These are phyloP conservation scores for Arbacia lixula DNA, from an alignment of 53 echinoderm and acorn worm genomes.

Conservation along the genomic window DNA sequence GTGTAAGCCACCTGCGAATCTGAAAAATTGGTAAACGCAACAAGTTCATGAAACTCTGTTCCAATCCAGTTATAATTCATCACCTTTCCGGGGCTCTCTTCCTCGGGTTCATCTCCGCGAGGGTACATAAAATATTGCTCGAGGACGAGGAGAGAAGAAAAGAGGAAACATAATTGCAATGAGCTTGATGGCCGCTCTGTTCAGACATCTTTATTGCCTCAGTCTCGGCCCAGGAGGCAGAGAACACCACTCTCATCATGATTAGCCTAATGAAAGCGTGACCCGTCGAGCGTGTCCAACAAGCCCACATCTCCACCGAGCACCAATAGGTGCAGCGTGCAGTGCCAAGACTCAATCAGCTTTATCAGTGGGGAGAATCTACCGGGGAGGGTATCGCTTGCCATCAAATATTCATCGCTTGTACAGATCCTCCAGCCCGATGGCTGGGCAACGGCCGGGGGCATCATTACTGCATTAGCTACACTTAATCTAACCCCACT, in stretches of 20 bases:
- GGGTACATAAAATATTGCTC: no score
- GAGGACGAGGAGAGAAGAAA: no score
- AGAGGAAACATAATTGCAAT: no score
- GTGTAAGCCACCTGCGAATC: no score
- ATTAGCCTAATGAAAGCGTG: slow-evolving; percentile 48
- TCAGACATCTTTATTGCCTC: slow-evolving; percentile 29
- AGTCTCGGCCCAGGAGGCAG: not conserved
- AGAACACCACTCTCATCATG: slow-evolving; percentile 15
- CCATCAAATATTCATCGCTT: slow-evolving; percentile 45
- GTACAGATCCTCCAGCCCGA: not conserved
- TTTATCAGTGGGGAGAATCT: slow-evolving; percentile 17
- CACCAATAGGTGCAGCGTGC: not conserved
- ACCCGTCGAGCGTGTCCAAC: slow-evolving; percentile 12
- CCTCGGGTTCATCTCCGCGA: no score
- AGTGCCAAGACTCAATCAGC: slow-evolving; percentile 1
- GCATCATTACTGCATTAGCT: slow-evolving; percentile 41
- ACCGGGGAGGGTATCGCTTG: slow-evolving; percentile 18
- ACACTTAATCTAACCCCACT: slow-evolving; percentile 47
- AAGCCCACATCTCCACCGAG: not conserved
- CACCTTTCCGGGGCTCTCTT: no score
- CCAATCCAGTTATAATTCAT: no score
- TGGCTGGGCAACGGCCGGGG: slow-evolving; percentile 5
- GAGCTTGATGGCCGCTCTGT: no score
- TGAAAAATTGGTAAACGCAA: no score
- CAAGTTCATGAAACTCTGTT: no score